Conservation (phyloP, 2,888 invertebrate genomes). For the Epistrophe eligans region DNA sequence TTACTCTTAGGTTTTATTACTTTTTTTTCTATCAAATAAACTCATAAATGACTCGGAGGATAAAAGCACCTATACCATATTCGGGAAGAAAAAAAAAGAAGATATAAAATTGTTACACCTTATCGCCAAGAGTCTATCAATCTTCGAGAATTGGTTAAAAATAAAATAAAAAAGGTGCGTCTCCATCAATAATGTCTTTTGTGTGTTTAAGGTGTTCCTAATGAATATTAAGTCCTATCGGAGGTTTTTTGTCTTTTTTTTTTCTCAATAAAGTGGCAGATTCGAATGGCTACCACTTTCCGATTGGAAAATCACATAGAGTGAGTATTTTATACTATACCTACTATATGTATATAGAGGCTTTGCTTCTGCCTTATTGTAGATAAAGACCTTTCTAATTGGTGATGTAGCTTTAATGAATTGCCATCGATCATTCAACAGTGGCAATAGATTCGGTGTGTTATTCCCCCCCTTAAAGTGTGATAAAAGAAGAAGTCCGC, state of each 20-base stretch:
- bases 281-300: constrained; percentile 43
- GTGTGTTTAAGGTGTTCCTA: constrained; percentile 48
- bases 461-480: neutral
- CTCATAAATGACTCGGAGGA: constrained; percentile 15
- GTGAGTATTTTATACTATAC: neutral
- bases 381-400: constrained; percentile 67
- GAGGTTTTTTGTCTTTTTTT: constrained; percentile 11
- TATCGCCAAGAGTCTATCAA: constrained; percentile 57
- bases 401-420: constrained; percentile 72
- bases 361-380: neutral
- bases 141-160: constrained; percentile 28
- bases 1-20: constrained; percentile 56
- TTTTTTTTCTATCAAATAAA: constrained; percentile 27
- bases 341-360: neutral
- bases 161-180: constrained; percentile 32
- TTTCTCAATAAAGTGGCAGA: constrained; percentile 44
- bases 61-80: neutral
- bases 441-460: constrained; percentile 26
- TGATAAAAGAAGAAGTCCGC: constrained; percentile 11
- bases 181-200: constrained; percentile 28
- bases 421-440: constrained; percentile 63
- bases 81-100: neutral
- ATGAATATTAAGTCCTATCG: constrained; percentile 49
- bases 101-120: constrained; percentile 40
- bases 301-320: constrained; percentile 23